phyloP scores from a whole-genome alignment of 2,113 vertebrate species.

The Gymnobelideus leadbeateri region DNA sequence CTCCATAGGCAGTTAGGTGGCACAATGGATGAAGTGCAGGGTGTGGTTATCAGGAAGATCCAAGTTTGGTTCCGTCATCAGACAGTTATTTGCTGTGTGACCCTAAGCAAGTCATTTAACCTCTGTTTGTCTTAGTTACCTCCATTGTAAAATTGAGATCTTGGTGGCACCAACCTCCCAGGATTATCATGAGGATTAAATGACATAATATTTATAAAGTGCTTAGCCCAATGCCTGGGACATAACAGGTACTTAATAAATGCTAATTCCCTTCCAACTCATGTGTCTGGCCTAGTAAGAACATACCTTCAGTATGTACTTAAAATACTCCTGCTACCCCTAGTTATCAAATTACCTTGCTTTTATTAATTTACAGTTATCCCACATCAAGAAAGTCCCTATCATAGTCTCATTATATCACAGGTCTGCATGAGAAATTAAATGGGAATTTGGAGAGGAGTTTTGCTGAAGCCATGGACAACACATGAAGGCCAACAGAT shows the following conservation, averaged over 20 bases:
- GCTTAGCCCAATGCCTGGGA: neutral
- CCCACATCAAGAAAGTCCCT: too few relatives aligned
- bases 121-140: neutral
- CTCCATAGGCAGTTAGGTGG: neutral
- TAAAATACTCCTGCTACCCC: neutral
- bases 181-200: neutral
- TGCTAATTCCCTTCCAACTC: neutral
- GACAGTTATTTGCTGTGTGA: neutral
- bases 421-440: neutral
- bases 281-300: neutral
- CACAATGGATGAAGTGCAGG: neutral
- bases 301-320: neutral
- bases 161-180: neutral
- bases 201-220: neutral
- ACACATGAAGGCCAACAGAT: neutral
- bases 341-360: neutral
- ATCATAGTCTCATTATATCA: too few relatives aligned
- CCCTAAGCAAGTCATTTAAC: neutral
- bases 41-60: neutral
- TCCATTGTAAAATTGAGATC: neutral
- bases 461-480: neutral
- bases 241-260: neutral
- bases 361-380: neutral
- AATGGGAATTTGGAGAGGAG: neutral
- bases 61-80: neutral